Evolutionary conservation across 2,888 invertebrate genomes (phyloP), one percentile per base, ranked within the genome.

Genomic region (Microdon myrmicae): DNA sequence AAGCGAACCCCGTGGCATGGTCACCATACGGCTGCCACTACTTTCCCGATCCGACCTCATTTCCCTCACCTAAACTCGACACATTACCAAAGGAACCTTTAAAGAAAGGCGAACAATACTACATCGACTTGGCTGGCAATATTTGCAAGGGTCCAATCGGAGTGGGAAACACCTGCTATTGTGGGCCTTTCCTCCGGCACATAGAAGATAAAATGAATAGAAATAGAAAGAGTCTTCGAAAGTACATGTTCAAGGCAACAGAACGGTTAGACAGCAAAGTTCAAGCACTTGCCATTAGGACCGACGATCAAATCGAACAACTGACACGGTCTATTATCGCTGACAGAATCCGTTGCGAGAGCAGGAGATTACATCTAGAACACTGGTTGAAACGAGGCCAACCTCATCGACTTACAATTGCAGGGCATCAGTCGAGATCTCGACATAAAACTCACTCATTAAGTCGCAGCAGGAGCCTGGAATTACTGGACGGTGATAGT

Each of bases 71-170:
- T 8, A 90, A 90, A 72, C 81, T 94, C 64, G 91, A 92, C 79
- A 90, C 92, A 41, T 81, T 94, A 66, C 94, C 94, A 67, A 85
- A 89, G 76, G 93, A 94, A 77, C 94, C 94, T 0, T 81, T 94
- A 12, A 85, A 85, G 71, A 87, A 89, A 72, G 96, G 96, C 58
- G 94, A 95, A 80, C 95, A 96, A 78, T 96, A 96, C 79, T 97
- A 90, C 79, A 83, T 96, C 69, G 96, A 96, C 78, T 83, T 97
- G 68, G 95, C 94, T 8, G 96, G 96, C 2, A 95, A 96, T 75
- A 92, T 96, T 61, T 88, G 93, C 71, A 96, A 96, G 81, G 96
- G 96, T 1, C 96, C 96, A 0, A 89, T 95, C n/a, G 95, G 96
- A 0, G 90, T 93, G 2, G 94, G 94, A 0, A 92, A 94, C 76